Percentiles rank a stretch among this genome's conserved stretches.
Conservation (phyloP, 2,113 vertebrate species). For the Leucoraja erinaceus region DNA sequence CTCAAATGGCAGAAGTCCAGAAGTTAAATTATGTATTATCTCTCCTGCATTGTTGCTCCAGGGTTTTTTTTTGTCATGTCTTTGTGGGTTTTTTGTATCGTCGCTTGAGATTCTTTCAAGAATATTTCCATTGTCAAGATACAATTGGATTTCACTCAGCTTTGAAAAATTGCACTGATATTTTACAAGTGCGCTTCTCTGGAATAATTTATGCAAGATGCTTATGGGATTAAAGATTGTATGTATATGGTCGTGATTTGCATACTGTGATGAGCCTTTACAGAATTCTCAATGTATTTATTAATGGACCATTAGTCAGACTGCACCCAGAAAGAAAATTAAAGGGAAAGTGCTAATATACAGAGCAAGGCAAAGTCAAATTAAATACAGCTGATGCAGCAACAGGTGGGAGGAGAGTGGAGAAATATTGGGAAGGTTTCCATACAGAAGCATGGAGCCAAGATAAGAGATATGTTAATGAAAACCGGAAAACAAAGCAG, state of each 20-base stretch:
- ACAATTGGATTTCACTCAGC: not conserved
- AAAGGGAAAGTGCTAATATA: no score
- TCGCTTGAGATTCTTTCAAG: not conserved
- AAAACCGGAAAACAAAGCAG: no score
- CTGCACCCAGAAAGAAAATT: no score
- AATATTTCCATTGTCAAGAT: not conserved
- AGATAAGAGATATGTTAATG: no score
- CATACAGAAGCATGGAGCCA: no score
- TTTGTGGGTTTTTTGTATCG: not conserved
- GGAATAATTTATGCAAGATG: not conserved
- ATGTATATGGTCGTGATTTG: not conserved
- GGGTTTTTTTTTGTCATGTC: not conserved
- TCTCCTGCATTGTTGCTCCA: not conserved
- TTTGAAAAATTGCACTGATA: not conserved
- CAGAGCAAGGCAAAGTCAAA: no score
- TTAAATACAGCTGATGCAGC: no score
- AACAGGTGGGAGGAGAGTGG: no score
- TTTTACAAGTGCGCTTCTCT: not conserved
- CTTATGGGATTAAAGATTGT: not conserved
- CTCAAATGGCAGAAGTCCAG: constrained; percentile 14
- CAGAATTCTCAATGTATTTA: not conserved
- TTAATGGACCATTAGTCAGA: not conserved
- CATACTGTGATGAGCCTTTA: not conserved
- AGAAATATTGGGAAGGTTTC: no score
- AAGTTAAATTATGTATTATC: not conserved